Conservation (phyloP, 2,113 vertebrate genomes). For the Marmota monax region DNA sequence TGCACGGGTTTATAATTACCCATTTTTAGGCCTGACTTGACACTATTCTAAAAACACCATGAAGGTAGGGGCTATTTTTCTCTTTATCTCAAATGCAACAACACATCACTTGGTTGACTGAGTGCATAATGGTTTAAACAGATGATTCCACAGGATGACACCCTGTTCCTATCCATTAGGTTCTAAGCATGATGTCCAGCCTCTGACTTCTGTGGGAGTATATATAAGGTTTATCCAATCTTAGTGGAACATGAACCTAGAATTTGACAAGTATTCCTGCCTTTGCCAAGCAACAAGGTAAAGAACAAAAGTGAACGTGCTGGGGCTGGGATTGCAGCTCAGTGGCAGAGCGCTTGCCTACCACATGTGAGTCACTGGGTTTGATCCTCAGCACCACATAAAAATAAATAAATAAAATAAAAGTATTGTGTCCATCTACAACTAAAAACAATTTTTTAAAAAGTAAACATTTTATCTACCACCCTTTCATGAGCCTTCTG, state of each 20-base stretch:
- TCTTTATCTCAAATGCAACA: neutral
- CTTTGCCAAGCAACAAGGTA: neutral
- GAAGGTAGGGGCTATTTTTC: neutral
- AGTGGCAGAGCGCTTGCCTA: too few species aligned
- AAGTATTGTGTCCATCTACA: too few species aligned
- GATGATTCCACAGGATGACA: neutral
- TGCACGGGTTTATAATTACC: neutral
- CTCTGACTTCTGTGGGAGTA: neutral
- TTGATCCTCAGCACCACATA: too few species aligned
- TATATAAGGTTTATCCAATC: neutral
- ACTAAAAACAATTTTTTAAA: too few species aligned
- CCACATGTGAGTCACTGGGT: too few species aligned
- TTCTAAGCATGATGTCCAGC: accelerated
- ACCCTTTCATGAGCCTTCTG: neutral
- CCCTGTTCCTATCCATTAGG: neutral
- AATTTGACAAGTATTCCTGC: neutral
- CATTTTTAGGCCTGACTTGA: neutral
- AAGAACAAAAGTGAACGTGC: neutral
- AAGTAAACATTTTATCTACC: neutral
- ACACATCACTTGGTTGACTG: neutral
- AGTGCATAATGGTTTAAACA: neutral
- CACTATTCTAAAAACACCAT: neutral
- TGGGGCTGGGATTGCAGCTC: too few species aligned
- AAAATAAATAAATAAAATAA: too few species aligned
- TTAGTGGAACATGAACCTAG: neutral